A percentile compares a stretch with the other conserved stretches of the same genome.
Conservation (phyloP, 2,888 invertebrate species). For the Endomychus coccineus region DNA sequence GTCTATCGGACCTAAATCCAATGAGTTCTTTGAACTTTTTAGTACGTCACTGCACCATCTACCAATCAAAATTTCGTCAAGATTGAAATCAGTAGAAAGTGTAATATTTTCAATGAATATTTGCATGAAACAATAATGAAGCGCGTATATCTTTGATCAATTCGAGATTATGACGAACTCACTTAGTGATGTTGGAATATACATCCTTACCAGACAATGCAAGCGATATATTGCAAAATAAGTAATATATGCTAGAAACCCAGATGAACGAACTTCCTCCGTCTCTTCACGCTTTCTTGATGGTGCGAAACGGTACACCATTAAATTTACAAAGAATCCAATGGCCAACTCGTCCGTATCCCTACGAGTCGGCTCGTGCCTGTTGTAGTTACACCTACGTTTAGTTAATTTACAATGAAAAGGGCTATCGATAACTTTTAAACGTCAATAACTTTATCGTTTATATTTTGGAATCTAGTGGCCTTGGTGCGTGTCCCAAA, state of each 20-base stretch:
- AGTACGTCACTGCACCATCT: too few relatives aligned
- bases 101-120: too few relatives aligned
- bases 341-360: slow-evolving; percentile 33
- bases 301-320: slow-evolving; percentile 35
- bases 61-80: too few relatives aligned
- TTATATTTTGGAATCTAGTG: slow-evolving; percentile 22
- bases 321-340: slow-evolving; percentile 31
- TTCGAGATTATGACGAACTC: too few relatives aligned
- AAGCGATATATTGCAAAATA: slow-evolving; percentile 16
- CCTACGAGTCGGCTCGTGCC: slow-evolving; percentile 16
- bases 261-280: slow-evolving; percentile 37
- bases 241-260: slow-evolving; percentile 26
- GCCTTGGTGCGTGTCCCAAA: slow-evolving; percentile 40
- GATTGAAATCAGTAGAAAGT: too few relatives aligned
- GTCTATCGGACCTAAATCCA: too few relatives aligned
- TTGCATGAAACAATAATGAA: too few relatives aligned
- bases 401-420: neutral
- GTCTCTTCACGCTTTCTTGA: slow-evolving; percentile 34
- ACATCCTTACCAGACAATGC: too few relatives aligned
- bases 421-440: neutral
- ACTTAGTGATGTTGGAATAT: too few relatives aligned
- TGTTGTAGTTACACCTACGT: too few relatives aligned
- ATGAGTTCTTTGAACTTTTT: too few relatives aligned
- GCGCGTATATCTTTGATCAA: too few relatives aligned
- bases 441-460: neutral